Evolutionary conservation across 1,140 invertebrate species (phyloP), one percentile per base, ranked within the genome.

Genomic region (Papilio dardanus): DNA sequence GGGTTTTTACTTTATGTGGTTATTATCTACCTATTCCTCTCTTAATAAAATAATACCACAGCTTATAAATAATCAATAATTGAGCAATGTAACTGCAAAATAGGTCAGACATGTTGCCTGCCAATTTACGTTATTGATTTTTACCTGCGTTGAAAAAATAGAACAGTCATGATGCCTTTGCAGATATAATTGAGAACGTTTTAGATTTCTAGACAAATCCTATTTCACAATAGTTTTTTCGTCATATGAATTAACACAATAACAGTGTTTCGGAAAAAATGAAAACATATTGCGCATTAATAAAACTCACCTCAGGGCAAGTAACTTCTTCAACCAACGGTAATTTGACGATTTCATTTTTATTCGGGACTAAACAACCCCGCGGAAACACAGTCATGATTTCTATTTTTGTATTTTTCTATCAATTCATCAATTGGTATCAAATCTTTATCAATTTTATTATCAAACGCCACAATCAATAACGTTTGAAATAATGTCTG

Each of bases 71-170:
- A 54, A 21, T 54, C 19, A 54, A 54, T 54, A 54, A 54, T 21
- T 16, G 42, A n/a, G 16, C 42, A n/a, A n/a, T n/a, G n/a, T 46
- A 46, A 46, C 42, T 46, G 16, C 42, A 16, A 46, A n/a, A 6
- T 46, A 46, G 42, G 42, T 46, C 42, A 46, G 54, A 58, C 54
- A 58, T 58, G 8, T 54, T 54, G 50, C 21, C 24, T 54, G 24
- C 10, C 6, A 54, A 54, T 21, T 54, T 10, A 54, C 24, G 50
- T 58, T 58, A 58, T 58, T 58, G 54, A 58, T 58, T 58, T 58
- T 58, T 28, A 58, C 54, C 54, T 28, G 54, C 54, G 14, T 28
- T 24, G 24, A 58, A 58, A 14, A 58, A 28, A 28, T 19, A 46
- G n/a, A n/a, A n/a, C n/a, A n/a, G n/a, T n/a, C 50, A 19, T 8